Evolutionary conservation across 2,888 invertebrate genomes (phyloP).

Genomic region (Pseudococcus jackbeardsleyi): DNA sequence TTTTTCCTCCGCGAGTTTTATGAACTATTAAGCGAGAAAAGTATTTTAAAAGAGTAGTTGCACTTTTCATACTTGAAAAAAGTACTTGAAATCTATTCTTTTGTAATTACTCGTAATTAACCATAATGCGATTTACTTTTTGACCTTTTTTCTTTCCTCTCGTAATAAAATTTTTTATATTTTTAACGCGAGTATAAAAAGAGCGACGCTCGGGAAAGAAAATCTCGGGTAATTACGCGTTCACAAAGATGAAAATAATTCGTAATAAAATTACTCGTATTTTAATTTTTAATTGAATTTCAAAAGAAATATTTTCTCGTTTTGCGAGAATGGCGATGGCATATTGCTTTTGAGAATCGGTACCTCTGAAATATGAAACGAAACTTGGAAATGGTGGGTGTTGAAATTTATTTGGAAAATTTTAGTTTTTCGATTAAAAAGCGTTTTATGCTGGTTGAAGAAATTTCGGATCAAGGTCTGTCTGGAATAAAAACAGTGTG

Average conservation of each 20-base stretch:
- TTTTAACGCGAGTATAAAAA: neutral
- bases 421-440: neutral
- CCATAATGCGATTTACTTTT: conserved; percentile 41
- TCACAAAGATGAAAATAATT: neutral
- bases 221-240: conserved; percentile 14
- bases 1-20: conserved; percentile 11
- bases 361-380: neutral
- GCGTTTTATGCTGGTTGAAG: neutral
- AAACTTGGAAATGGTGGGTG: neutral
- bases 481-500: neutral
- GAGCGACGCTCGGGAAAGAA: conserved; percentile 2
- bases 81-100: conserved; percentile 44
- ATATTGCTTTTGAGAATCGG: neutral
- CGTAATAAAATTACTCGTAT: conserved; percentile 1
- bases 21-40: neutral
- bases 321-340: conserved; percentile 1
- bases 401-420: neutral
- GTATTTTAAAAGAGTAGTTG: conserved; percentile 15
- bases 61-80: conserved; percentile 30
- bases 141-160: neutral
- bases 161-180: conserved; percentile 19
- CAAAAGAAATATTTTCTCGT: conserved; percentile 6
- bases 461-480: neutral
- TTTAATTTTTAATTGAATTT: conserved; percentile 22
- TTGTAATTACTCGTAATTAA: conserved; percentile 28